phyloP scores from a whole-genome alignment of 2,797 vertebrate species.

The Neostethus bicornis region DNA sequence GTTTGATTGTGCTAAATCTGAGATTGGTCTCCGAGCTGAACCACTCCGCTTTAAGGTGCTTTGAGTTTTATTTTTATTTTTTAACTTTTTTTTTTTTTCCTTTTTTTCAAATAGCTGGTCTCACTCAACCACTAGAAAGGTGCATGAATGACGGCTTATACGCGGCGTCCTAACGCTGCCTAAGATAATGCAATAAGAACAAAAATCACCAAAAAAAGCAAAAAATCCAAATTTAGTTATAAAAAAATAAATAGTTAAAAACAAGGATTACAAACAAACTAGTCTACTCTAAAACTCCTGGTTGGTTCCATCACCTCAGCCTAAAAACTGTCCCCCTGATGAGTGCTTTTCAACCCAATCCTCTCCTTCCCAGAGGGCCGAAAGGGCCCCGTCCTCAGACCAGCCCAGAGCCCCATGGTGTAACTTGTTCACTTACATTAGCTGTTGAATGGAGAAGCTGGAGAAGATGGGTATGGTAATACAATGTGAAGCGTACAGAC shows the following conservation, averaged over 20 bases:
- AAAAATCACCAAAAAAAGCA: constrained; percentile 43
- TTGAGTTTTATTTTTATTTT: constrained; percentile 52
- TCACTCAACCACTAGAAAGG: constrained; percentile 72
- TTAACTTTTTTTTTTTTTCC: constrained; percentile 13
- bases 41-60: constrained; percentile 75
- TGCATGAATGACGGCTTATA: constrained; percentile 58
- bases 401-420: constrained; percentile 77
- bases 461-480: constrained; percentile 87
- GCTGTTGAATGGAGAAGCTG: constrained; percentile 92
- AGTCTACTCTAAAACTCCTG: constrained; percentile 53
- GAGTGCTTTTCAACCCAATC: constrained; percentile 8
- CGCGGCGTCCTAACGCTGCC: constrained; percentile 28
- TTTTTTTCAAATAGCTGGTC: constrained; percentile 69
- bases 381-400: constrained; percentile 46
- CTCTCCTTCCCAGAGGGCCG: not conserved
- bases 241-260: constrained; percentile 65
- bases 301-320: constrained; percentile 28
- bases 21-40: constrained; percentile 43
- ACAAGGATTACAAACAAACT: constrained; percentile 62
- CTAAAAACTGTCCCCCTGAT: constrained; percentile 10
- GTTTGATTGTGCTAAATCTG: constrained; percentile 52
- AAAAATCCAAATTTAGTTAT: constrained; percentile 67
- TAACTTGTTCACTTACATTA: constrained; percentile 89
- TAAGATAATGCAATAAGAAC: constrained; percentile 47
- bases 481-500: constrained; percentile 86